Evolutionary conservation across 2,888 invertebrate species (phyloP).

Genomic region (Drosophila demipolita): DNA sequence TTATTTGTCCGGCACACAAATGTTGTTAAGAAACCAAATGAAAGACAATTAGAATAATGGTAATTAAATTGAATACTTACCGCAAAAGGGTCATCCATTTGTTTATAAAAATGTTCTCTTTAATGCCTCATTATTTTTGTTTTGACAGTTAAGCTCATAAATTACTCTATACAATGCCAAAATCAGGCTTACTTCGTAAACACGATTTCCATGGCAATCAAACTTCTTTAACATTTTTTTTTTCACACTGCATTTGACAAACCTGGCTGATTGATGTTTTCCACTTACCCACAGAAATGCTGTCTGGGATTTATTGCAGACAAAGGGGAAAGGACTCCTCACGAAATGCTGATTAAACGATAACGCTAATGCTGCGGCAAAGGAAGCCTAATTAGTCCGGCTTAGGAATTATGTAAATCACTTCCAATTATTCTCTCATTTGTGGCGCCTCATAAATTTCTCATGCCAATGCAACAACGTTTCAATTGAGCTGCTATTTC

Average conservation of each 20-base stretch:
- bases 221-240: not conserved
- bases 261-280: constrained; percentile 58
- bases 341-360: constrained; percentile 36
- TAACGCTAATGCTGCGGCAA: constrained; percentile 34
- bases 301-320: constrained; percentile 58
- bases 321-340: constrained; percentile 18
- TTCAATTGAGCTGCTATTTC: not conserved
- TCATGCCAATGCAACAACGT: not conserved
- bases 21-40: constrained; percentile 6
- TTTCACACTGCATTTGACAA: constrained; percentile 5
- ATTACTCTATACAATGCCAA: constrained; percentile 15
- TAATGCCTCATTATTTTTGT: constrained; percentile 1
- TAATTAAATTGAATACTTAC: constrained; percentile 25
- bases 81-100: constrained; percentile 11
- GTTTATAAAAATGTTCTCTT: constrained; percentile 13
- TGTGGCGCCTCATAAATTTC: not conserved
- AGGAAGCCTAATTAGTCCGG: constrained; percentile 57
- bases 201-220: constrained; percentile 14
- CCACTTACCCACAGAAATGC: constrained; percentile 51
- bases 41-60: constrained; percentile 5
- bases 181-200: not conserved
- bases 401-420: constrained; percentile 35
- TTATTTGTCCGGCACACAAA: not conserved
- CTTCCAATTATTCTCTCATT: not conserved
- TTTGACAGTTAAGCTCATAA: constrained; percentile 15